These are phyloP conservation scores for Diaperis boleti DNA, from an alignment of 2,888 invertebrate genomes.

Conservation along the genomic window DNA sequence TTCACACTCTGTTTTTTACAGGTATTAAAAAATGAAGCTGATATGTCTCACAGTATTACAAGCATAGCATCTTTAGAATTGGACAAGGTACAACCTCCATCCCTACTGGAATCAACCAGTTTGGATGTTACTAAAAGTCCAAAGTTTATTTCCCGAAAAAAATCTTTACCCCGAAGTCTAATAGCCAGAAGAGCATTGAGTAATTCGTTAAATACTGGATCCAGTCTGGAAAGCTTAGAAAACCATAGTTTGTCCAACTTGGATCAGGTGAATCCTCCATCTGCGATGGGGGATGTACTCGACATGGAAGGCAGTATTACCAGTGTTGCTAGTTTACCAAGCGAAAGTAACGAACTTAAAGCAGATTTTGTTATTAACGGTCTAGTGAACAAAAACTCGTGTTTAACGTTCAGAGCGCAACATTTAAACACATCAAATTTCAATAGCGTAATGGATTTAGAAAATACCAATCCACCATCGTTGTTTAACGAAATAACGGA, in stretches of 20 bases:
- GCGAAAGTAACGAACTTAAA: slow-evolving; percentile 76
- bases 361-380: slow-evolving; percentile 64
- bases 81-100: slow-evolving; percentile 80
- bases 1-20: not conserved
- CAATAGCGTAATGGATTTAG: slow-evolving; percentile 71
- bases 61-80: slow-evolving; percentile 76
- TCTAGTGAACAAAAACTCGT: slow-evolving; percentile 55
- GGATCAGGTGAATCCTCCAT: slow-evolving; percentile 87
- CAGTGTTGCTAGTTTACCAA: slow-evolving; percentile 86
- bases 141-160: slow-evolving; percentile 67
- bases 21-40: slow-evolving; percentile 68
- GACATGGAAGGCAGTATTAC: slow-evolving; percentile 88
- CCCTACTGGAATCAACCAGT: slow-evolving; percentile 73
- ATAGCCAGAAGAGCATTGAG: slow-evolving; percentile 80
- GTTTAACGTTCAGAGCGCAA: slow-evolving; percentile 65
- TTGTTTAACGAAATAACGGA: slow-evolving; percentile 78
- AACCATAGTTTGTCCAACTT: slow-evolving; percentile 75
- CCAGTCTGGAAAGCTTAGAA: slow-evolving; percentile 76
- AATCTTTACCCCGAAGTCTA: slow-evolving; percentile 77
- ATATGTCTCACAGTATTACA: slow-evolving; percentile 72
- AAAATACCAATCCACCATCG: slow-evolving; percentile 80
- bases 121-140: slow-evolving; percentile 53
- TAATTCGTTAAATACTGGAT: slow-evolving; percentile 63
- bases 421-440: slow-evolving; percentile 58
- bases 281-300: slow-evolving; percentile 75